These are phyloP conservation scores for Eciton burchellii DNA, from an alignment of 1,140 invertebrate species.

Conservation along the genomic window DNA sequence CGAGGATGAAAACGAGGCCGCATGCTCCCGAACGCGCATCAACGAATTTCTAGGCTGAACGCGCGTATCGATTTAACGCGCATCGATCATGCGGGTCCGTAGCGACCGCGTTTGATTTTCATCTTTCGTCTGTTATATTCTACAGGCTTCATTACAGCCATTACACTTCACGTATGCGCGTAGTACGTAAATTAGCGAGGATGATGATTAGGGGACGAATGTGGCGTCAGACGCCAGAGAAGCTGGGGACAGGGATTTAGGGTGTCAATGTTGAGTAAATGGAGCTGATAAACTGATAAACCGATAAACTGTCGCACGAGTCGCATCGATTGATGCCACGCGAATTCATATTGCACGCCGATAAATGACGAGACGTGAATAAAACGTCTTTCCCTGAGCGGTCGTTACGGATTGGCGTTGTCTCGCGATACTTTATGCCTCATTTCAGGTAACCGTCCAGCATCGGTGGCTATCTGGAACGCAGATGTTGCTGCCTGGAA, in stretches of 20 bases:
- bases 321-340: too few relatives aligned
- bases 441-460: slow-evolving; percentile 1
- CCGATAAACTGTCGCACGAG: slow-evolving; percentile 4
- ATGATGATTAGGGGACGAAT: too few relatives aligned
- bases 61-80: neutral
- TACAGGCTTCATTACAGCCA: too few relatives aligned
- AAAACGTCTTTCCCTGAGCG: neutral
- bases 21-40: slow-evolving; percentile 1
- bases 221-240: neutral
- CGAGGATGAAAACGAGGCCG: slow-evolving; percentile 63
- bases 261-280: slow-evolving; percentile 13
- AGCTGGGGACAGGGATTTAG: slow-evolving; percentile 6
- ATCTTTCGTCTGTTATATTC: too few relatives aligned
- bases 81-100: too few relatives aligned
- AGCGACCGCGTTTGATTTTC: neutral
- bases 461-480: slow-evolving; percentile 16
- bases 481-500: slow-evolving; percentile 25
- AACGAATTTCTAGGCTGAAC: slow-evolving; percentile 10
- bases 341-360: too few relatives aligned
- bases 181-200: slow-evolving; percentile 25
- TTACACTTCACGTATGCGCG: too few relatives aligned
- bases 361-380: neutral
- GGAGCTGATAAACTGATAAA: too few relatives aligned
- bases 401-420: slow-evolving; percentile 1
- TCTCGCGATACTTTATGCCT: slow-evolving; percentile 21